Evolutionary conservation across 2,797 vertebrate genomes (phyloP).

Genomic region (Gambusia yucatana): DNA sequence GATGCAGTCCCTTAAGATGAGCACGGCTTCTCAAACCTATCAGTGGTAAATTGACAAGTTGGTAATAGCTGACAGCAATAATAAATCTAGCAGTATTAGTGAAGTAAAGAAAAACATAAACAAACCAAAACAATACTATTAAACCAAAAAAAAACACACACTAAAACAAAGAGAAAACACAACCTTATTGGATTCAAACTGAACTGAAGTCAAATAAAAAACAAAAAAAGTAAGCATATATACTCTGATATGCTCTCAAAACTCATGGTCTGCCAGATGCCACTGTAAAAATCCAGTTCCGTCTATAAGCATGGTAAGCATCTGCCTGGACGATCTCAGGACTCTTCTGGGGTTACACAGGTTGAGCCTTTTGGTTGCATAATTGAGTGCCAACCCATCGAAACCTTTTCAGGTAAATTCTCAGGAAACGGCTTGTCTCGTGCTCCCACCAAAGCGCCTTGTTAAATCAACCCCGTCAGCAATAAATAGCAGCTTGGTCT

Average conservation of each 20-base stretch:
- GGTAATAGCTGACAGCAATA: background rate
- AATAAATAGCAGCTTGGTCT: slow-evolving; percentile 63
- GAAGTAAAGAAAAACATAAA: background rate
- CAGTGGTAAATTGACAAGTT: background rate
- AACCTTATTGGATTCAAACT: background rate
- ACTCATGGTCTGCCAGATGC: background rate
- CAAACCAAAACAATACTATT: too few relatives aligned
- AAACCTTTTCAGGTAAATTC: slow-evolving; percentile 15
- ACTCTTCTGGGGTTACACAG: background rate
- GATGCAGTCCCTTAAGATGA: background rate
- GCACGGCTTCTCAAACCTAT: background rate
- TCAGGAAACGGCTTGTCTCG: slow-evolving; percentile 30
- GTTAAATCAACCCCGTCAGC: slow-evolving; percentile 54
- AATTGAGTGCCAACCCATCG: background rate
- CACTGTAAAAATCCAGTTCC: background rate
- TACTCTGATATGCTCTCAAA: too few relatives aligned
- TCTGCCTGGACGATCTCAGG: background rate
- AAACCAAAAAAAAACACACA: background rate
- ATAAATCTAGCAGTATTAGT: background rate
- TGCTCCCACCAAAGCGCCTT: slow-evolving; percentile 44
- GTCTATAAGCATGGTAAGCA: background rate
- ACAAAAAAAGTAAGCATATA: background rate
- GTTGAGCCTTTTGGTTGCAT: background rate
- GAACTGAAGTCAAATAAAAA: background rate
- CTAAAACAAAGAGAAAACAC: background rate